Percentiles rank a stretch among this genome's conserved stretches.
These are phyloP conservation scores for Nebria brevicollis DNA, from an alignment of 2,888 invertebrate species.

Conservation along the genomic window DNA sequence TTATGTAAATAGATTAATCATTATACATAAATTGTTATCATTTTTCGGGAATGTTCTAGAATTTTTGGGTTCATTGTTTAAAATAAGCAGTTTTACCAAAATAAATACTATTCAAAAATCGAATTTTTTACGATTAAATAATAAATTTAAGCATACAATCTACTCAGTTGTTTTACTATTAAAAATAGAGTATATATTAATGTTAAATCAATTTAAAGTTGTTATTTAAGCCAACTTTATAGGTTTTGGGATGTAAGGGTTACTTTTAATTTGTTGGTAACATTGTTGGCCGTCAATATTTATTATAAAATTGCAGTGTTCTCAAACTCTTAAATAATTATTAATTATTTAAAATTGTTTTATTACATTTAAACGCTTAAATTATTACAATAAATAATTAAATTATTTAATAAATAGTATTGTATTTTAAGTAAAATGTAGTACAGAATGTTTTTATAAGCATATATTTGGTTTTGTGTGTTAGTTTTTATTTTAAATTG, in stretches of 20 bases:
- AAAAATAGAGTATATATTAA: neutral
- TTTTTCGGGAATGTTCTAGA: constrained; percentile 9
- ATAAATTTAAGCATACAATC: too few species aligned
- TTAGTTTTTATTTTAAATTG: neutral
- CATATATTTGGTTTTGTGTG: neutral
- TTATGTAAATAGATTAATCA: neutral
- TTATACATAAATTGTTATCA: neutral
- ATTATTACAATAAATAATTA: too few species aligned
- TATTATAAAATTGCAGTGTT: too few species aligned
- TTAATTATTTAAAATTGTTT: too few species aligned
- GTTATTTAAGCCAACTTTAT: too few species aligned
- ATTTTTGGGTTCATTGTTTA: neutral
- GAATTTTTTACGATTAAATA: neutral
- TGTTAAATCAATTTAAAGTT: too few species aligned
- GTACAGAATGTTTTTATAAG: too few species aligned
- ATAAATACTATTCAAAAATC: neutral
- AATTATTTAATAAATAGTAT: too few species aligned
- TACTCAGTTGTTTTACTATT: neutral
- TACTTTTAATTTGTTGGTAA: constrained; percentile 12
- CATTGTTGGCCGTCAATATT: neutral
- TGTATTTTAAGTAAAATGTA: too few species aligned
- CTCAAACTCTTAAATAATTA: too few species aligned
- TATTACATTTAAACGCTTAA: too few species aligned
- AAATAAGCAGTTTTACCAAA: neutral
- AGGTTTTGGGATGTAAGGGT: neutral